Evolutionary conservation across 2,113 vertebrate genomes (phyloP).

Genomic region (Corythaeola cristata): DNA sequence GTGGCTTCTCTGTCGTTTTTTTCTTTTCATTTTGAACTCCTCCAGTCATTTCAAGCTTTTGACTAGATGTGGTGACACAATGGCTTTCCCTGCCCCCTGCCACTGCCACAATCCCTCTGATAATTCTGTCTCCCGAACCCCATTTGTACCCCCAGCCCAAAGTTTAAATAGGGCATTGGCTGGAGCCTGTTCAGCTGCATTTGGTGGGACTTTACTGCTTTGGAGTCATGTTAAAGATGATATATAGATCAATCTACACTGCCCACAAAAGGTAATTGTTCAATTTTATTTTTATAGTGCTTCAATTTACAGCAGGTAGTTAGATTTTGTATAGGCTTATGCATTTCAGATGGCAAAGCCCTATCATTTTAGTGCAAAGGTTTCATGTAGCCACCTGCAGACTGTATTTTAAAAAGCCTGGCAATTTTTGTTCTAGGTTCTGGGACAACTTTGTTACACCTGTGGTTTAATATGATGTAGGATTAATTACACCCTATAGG

Average conservation of each 20-base stretch:
- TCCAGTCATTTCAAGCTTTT: not conserved
- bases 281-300: slow-evolving; percentile 53
- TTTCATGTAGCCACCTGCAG: slow-evolving; percentile 47
- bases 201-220: slow-evolving; percentile 35
- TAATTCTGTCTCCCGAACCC: not conserved
- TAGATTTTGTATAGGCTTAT: slow-evolving; percentile 21
- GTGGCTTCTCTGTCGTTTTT: not conserved
- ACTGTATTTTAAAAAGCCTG: not conserved
- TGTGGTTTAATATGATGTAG: not conserved
- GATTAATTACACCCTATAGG: not conserved
- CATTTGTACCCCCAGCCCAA: not conserved
- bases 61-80: slow-evolving; percentile 3
- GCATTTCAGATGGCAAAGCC: slow-evolving; percentile 27
- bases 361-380: slow-evolving; percentile 28
- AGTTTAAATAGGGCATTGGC: slow-evolving; percentile 31
- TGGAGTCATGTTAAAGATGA: slow-evolving; percentile 22
- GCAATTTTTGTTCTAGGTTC: not conserved
- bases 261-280: slow-evolving; percentile 44
- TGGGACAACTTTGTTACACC: not conserved
- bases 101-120: not conserved
- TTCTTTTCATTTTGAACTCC: not conserved
- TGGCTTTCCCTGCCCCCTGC: not conserved
- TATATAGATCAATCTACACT: slow-evolving; percentile 28
- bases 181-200: not conserved
- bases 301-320: slow-evolving; percentile 45